Evolutionary conservation across 2,888 invertebrate genomes (phyloP).

Genomic region (Rhabditoides inermis): DNA sequence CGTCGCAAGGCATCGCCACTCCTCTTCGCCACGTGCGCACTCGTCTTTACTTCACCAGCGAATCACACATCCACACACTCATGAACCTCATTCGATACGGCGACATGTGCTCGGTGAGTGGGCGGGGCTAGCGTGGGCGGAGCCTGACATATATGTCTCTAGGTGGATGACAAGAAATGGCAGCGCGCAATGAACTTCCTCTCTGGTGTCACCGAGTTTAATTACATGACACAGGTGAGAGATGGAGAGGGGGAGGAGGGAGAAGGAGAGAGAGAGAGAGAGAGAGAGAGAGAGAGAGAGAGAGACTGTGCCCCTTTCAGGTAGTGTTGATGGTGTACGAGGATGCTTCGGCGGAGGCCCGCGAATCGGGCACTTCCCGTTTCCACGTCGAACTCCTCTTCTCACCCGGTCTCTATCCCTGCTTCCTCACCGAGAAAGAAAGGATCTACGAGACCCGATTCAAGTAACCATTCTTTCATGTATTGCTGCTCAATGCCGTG

Average conservation of each 20-base stretch:
- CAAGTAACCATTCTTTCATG: too few relatives aligned
- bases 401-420: conserved; percentile 71
- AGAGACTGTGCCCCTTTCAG: conserved; percentile 7
- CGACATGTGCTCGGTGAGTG: conserved; percentile 37
- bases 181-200: conserved; percentile 95
- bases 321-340: conserved; percentile 96
- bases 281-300: too few relatives aligned
- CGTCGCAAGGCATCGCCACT: conserved; percentile 78
- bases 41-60: conserved; percentile 96
- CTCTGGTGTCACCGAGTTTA: conserved; percentile 90
- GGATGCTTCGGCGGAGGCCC: conserved; percentile 78
- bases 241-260: too few relatives aligned
- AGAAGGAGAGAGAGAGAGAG: too few relatives aligned
- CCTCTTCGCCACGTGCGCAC: conserved; percentile 95
- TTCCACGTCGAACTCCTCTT: conserved; percentile 98
- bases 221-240: conserved; percentile 98
- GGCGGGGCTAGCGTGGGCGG: background rate
- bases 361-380: conserved; percentile 60
- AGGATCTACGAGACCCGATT: conserved; percentile 64
- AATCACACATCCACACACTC: conserved; percentile 95
- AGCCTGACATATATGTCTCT: conserved; percentile 55
- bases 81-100: conserved; percentile 75
- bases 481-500: too few relatives aligned
- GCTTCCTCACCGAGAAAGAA: conserved; percentile 51
- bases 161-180: conserved; percentile 89